Evolutionary conservation across 2,113 vertebrate genomes (phyloP), one percentile per base, ranked within the genome.

Genomic region (Capreolus pygargus): DNA sequence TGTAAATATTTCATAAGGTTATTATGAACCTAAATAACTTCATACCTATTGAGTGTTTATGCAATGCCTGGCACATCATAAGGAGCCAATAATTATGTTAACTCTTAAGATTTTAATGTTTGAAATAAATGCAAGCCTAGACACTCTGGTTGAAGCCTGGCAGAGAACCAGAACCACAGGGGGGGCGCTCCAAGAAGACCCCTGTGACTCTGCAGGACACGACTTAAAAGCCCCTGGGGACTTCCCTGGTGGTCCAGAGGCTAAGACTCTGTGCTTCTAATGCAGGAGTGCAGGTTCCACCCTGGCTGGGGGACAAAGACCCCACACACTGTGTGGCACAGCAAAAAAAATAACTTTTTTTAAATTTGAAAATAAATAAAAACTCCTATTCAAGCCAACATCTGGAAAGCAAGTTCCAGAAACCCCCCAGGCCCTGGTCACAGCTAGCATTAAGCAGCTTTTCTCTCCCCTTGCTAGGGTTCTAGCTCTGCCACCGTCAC

Each of bases 1-100:
- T 94, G 93, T 97, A 96, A 96, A 97, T 97, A 97, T 97, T 95
- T 97, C 93, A 92, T 94, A 87, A 95, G 86, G 52, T 55, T 86
- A 58, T 85, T 96, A 91, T 27, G 64, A 95, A 97, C 39, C 83
- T 94, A 86, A 92, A 97, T 84, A 47, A 92, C 83, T 97, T 96
- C 60, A 76, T 43, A 95, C 86, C 39, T 97, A 74, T 67, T 39
- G 94, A 96, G 91, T 86, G 70, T 97, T 96, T 83, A n/a, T 86
- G 50, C 60, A 86, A 90, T 47, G 67, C 64, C 81, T 96, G 91
- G 43, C 33, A 89, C 83, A 54, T 97, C 47, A 43, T 39, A 57
- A 89, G 78, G n/a, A 79, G 16, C 78, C 52, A 81, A 76, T 54
- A 95, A 96, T 92, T 84, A 74, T 8, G 5, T 64, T 89, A 74